Base-by-base conservation (phyloP, 2,113 vertebrate genomes). In the Tiliqua scincoides region DNA sequence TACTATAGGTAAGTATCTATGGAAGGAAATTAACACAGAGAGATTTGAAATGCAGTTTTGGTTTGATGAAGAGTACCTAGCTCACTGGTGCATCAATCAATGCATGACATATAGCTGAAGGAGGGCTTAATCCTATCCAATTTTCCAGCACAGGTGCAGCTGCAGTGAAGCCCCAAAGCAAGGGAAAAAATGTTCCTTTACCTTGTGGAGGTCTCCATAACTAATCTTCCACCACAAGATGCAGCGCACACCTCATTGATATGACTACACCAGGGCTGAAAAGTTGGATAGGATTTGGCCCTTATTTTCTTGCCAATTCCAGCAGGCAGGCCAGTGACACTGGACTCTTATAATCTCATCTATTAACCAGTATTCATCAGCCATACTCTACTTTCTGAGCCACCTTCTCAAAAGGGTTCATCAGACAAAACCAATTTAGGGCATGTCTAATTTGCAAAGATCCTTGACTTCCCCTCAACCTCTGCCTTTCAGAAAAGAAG, bases 401-500 rank as follows among this genome's bases (percentile, higher is more conserved):
- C 40, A n/a, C 15, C 20, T 48, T 25, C 1, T 6, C 25, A 12
- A 12, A n/a, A 61, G 52, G 32, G 17, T 30, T 37, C 20, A 59
- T 40, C 32, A 40, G 32, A 62, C 15, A 37, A 37, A 71, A 10
- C 15, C 9, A 59, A 27, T 43, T 72, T 40, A 59, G n/a, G 14
- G 32, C 23, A 61, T 15, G 25, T 83, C 37, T 83, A 12, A 73
- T 74, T 61, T 73, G 70, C 54, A n/a, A 23, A n/a, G 23, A 30
- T 43, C 67, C 0, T 6, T 30, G 14, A 37, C 11, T 17, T 1
- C 1, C 1, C 0, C n/a, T 30, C 17, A 6, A 43, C 37, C 61
- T 12, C 5, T 6, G 14, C 4, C 18, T 59, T 76, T 63, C 9
- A 4, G 27, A 87, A 72, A 30, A 48, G 35, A 18, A 15, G 59